Conservation (phyloP, 1,140 invertebrate genomes). For the Nomia melanderi region DNA sequence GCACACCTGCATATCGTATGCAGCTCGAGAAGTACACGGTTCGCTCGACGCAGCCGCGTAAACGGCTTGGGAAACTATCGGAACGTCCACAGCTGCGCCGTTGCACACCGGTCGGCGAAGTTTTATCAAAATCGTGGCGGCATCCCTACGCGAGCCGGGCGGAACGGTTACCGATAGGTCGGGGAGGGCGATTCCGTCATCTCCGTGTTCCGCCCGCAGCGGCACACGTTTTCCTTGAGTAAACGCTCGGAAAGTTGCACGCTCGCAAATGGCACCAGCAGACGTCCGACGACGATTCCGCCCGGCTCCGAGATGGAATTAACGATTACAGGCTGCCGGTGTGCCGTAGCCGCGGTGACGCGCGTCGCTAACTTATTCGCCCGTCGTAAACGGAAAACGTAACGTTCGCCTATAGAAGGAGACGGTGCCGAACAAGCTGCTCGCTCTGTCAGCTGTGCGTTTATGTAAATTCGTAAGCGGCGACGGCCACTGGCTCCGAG, state of each 20-base stretch:
- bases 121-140: too few relatives aligned
- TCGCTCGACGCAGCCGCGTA: too few relatives aligned
- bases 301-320: background rate
- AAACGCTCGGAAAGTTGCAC: background rate
- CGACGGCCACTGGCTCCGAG: background rate
- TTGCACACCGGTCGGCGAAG: too few relatives aligned
- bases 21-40: too few relatives aligned
- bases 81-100: too few relatives aligned
- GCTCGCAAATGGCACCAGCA: background rate
- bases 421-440: background rate
- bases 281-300: too few relatives aligned
- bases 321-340: background rate
- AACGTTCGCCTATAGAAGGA: background rate
- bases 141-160: too few relatives aligned
- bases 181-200: background rate
- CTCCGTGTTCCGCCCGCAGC: background rate
- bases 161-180: background rate
- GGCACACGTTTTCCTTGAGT: slow-evolving; percentile 5
- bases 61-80: too few relatives aligned
- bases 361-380: too few relatives aligned
- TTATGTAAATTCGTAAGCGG: slow-evolving; percentile 45
- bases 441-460: slow-evolving; percentile 5
- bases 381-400: background rate
- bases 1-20: too few relatives aligned
- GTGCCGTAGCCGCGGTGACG: background rate